Evolutionary conservation across 2,888 invertebrate species (phyloP).

Genomic region (Coleophora deauratella): DNA sequence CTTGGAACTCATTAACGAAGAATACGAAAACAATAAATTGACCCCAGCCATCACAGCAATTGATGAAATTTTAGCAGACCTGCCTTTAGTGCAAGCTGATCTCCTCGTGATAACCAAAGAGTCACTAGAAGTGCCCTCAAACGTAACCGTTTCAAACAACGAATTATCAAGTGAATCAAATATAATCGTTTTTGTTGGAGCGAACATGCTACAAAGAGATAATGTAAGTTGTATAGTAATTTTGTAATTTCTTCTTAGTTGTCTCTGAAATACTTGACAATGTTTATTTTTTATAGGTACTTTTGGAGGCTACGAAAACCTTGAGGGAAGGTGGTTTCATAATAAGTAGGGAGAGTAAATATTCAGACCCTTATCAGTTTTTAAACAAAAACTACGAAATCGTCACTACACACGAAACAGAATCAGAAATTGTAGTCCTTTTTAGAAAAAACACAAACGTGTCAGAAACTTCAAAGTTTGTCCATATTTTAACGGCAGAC

Average conservation of each 20-base stretch:
- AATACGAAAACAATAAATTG: no score
- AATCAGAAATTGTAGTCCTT: constrained; percentile 67
- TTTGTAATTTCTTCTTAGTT: neutral
- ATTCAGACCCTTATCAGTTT: constrained; percentile 51
- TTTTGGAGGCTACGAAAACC: constrained; percentile 56
- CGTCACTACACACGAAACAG: constrained; percentile 59
- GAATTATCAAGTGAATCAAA: constrained; percentile 70
- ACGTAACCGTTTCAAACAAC: constrained; percentile 75
- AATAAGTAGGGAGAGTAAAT: constrained; percentile 72
- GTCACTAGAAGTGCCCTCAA: constrained; percentile 53
- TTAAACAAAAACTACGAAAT: constrained; percentile 57
- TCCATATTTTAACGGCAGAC: constrained; percentile 52
- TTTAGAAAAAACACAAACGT: constrained; percentile 63
- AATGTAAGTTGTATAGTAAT: constrained; percentile 38
- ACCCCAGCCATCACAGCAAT: constrained; percentile 31
- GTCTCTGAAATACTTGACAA: constrained; percentile 26
- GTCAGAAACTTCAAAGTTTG: constrained; percentile 55
- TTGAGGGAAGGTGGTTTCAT: constrained; percentile 77
- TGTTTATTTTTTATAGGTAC: constrained; percentile 31
- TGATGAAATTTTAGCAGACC: constrained; percentile 75
- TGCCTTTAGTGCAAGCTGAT: constrained; percentile 81
- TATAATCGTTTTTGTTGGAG: constrained; percentile 64
- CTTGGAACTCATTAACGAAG: no score
- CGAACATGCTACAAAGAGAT: constrained; percentile 60
- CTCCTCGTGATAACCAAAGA: constrained; percentile 72